Evolutionary conservation across 2,113 vertebrate genomes (phyloP), one percentile per base, ranked within the genome.

Genomic region (Burhinus oedicnemus): DNA sequence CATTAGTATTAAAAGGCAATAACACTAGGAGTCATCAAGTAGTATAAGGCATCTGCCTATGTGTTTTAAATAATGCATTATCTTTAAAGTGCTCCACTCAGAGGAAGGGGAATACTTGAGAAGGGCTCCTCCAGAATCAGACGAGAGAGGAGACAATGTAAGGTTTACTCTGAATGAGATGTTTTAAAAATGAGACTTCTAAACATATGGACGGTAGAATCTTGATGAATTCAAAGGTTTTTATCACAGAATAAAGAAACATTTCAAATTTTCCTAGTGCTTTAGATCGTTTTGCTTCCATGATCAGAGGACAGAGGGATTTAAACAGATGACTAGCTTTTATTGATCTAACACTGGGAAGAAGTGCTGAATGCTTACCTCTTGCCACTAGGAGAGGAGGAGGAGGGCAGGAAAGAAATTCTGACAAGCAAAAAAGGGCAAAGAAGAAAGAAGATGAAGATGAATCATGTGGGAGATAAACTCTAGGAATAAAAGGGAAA

Each of bases 111-210:
- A 61, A 47, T 52, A 14, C 16, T 75, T 5, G 4, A 69, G 72
- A 34, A 78, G 9, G 11, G 5, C 3, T 51, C 23, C 26, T 76
- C 23, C n/a, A 71, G 61, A 86, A 76, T 76, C 47, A 71, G 15
- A 79, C 0, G 1, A 36, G 44, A 74, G 82, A 70, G 19, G 25
- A 74, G 4, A n/a, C 2, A 64, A 58, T 0, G 0, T 22, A 81
- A 51, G 5, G 8, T 45, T 74, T 70, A 32, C 4, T 65, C 26
- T 42, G 11, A 72, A 66, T 23, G 8, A 51, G 23, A 13, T 13
- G 22, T 69, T 49, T 68, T 38, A 60, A 85, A 23, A 77, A 69
- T 60, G 6, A 70, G 18, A 42, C 3, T 40, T 80, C 11, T 38
- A 77, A 64, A 65, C 22, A 34, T 34, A 69, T 21, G 10, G 10